These are phyloP conservation scores for Empis stercorea DNA, from an alignment of 2,888 invertebrate species.

Conservation along the genomic window DNA sequence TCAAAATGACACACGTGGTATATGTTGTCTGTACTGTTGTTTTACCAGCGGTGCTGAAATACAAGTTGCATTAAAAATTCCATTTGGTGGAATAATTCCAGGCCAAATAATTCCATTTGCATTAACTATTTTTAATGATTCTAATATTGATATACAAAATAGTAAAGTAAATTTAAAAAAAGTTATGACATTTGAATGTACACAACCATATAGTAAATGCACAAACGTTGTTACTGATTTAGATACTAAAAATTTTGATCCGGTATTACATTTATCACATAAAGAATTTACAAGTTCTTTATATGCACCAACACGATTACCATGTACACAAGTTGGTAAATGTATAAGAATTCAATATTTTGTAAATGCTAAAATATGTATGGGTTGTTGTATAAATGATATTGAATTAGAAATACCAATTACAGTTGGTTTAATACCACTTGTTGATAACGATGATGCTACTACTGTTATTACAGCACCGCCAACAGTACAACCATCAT, in stretches of 20 bases:
- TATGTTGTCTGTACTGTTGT: neutral
- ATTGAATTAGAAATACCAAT: slow-evolving; percentile 22
- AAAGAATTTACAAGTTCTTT: slow-evolving; percentile 21
- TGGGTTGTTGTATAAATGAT: slow-evolving; percentile 12
- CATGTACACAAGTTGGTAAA: slow-evolving; percentile 28
- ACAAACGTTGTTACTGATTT: neutral
- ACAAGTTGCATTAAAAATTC: neutral
- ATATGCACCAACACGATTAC: slow-evolving; percentile 24
- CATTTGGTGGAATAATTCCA: slow-evolving; percentile 12
- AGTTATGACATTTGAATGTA: neutral
- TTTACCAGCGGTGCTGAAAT: neutral
- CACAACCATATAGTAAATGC: neutral
- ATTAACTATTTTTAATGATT: neutral
- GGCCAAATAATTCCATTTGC: slow-evolving; percentile 10
- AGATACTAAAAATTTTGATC: slow-evolving; percentile 1
- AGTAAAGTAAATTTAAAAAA: neutral
- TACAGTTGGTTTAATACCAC: slow-evolving; percentile 31
- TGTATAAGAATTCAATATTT: slow-evolving; percentile 27
- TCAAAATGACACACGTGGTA: no score
- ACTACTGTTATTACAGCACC: slow-evolving; percentile 20
- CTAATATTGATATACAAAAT: neutral
- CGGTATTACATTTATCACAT: slow-evolving; percentile 12
- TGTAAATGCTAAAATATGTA: slow-evolving; percentile 11
- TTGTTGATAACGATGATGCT: slow-evolving; percentile 7
- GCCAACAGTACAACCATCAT: slow-evolving; percentile 10